These are phyloP conservation scores for Spodoptera littoralis DNA, from an alignment of 2,888 invertebrate genomes.

Conservation along the genomic window DNA sequence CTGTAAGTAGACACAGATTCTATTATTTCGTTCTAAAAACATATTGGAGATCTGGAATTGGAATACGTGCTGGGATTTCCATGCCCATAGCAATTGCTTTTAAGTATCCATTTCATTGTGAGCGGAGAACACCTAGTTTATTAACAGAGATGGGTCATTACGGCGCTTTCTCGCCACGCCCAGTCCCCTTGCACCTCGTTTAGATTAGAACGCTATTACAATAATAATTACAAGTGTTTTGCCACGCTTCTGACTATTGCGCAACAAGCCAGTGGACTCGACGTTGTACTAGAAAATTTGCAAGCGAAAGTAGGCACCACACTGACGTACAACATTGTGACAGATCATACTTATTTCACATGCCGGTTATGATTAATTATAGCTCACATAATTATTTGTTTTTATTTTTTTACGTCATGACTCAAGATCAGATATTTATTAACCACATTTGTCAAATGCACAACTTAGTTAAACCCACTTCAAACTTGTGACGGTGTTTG, in stretches of 20 bases:
- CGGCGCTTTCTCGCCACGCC: constrained; percentile 70
- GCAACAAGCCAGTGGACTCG: constrained; percentile 59
- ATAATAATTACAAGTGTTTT: constrained; percentile 81
- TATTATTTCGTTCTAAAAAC: not conserved
- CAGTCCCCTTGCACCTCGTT: constrained; percentile 67
- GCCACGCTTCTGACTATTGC: constrained; percentile 72
- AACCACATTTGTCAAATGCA: constrained; percentile 43
- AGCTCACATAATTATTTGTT: constrained; percentile 42
- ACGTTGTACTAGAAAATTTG: constrained; percentile 76
- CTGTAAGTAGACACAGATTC: not conserved
- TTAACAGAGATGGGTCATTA: constrained; percentile 48
- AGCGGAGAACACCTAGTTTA: constrained; percentile 19
- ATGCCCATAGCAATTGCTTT: constrained; percentile 30
- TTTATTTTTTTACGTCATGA: constrained; percentile 42
- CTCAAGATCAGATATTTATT: constrained; percentile 39
- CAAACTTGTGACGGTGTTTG: constrained; percentile 22
- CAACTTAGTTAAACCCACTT: constrained; percentile 32
- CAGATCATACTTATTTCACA: constrained; percentile 58
- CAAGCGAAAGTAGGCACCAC: constrained; percentile 78
- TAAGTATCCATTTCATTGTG: constrained; percentile 36
- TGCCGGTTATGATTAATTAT: constrained; percentile 46
- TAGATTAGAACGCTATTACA: constrained; percentile 81
- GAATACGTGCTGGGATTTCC: constrained; percentile 16
- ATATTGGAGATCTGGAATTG: constrained; percentile 5
- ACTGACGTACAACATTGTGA: constrained; percentile 56